These are phyloP conservation scores for Scophthalmus maximus DNA, from an alignment of 2,113 vertebrate genomes.

Conservation along the genomic window DNA sequence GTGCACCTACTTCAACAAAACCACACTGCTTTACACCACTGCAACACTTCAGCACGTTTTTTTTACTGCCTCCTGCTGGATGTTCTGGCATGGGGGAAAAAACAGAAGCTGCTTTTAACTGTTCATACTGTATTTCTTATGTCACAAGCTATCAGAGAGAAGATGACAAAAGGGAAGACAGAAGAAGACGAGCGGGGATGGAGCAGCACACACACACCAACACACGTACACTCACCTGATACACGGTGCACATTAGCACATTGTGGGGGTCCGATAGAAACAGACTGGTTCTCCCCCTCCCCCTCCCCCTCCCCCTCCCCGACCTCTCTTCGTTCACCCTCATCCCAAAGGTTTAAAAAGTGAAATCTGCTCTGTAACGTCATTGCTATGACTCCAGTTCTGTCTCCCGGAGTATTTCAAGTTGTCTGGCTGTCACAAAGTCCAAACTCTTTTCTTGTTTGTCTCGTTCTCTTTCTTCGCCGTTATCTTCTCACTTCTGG, in stretches of 20 bases:
- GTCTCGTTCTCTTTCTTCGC: constrained; percentile 7
- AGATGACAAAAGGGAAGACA: neutral
- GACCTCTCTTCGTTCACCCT: constrained; percentile 2
- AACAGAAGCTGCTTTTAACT: neutral
- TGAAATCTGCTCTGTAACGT: constrained; percentile 64
- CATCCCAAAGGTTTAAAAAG: constrained; percentile 80
- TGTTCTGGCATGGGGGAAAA: neutral
- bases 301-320: constrained; percentile 7
- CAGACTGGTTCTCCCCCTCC: constrained; percentile 34
- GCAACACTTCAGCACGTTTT: neutral
- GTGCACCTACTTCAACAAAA: neutral
- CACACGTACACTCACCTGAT: constrained; percentile 65
- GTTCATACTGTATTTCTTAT: too few species aligned
- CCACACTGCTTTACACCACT: neutral
- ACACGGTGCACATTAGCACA: constrained; percentile 26
- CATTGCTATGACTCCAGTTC: constrained; percentile 38
- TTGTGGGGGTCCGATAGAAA: constrained; percentile 22
- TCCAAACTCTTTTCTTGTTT: neutral
- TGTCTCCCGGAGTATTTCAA: neutral
- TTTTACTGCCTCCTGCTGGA: constrained; percentile 45
- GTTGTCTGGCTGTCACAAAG: neutral
- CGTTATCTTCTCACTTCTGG: constrained; percentile 33
- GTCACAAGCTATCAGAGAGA: neutral
- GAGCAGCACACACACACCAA: neutral
- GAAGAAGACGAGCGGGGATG: neutral